Evolutionary conservation across 1,140 invertebrate genomes (phyloP), one percentile per base, ranked within the genome.

Genomic region (Cephus cinctus): DNA sequence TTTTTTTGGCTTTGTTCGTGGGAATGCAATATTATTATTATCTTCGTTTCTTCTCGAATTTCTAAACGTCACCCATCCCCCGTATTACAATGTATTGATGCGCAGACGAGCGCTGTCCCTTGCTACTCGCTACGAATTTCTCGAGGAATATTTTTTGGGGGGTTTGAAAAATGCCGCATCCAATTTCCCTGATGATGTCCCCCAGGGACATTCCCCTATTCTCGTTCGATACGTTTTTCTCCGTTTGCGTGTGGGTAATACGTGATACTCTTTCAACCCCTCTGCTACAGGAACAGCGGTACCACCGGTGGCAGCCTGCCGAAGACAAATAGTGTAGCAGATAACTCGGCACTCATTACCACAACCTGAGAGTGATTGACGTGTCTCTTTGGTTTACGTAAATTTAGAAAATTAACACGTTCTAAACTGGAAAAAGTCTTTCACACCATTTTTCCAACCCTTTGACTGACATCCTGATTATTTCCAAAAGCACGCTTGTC

Each of bases 111-210:
- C n/a, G n/a, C n/a, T n/a, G n/a, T n/a, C n/a, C n/a, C n/a, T n/a
- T n/a, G 25, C 25, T n/a, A n/a, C 25, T 6, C 25, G 6, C 25
- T 27, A 8, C 46, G 56, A 56, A 58, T 52, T 54, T 52, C 38
- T 50, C 31, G 36, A 21, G 42, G 55, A 57, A 56, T 59, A 60
- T 66, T 66, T 65, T 59, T 54, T 53, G 55, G 47, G 6, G 50
- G 49, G 61, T 59, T 65, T 67, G 69, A 70, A 71, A 74, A 71
- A 68, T 64, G 65, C 60, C 57, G 59, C 63, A 64, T 73, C 67
- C 69, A 71, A 76, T 73, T 76, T 76, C 63, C 63, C 66, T 71
- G 72, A 74, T 72, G 63, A 76, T 63, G 61, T 66, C 63, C 68
- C 67, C 65, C 20, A 32, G 73, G 65, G 63, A 65, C 43, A 16